These are phyloP conservation scores for Trididemnum clinides DNA, from an alignment of 23 tunicate genomes.

Conservation along the genomic window DNA sequence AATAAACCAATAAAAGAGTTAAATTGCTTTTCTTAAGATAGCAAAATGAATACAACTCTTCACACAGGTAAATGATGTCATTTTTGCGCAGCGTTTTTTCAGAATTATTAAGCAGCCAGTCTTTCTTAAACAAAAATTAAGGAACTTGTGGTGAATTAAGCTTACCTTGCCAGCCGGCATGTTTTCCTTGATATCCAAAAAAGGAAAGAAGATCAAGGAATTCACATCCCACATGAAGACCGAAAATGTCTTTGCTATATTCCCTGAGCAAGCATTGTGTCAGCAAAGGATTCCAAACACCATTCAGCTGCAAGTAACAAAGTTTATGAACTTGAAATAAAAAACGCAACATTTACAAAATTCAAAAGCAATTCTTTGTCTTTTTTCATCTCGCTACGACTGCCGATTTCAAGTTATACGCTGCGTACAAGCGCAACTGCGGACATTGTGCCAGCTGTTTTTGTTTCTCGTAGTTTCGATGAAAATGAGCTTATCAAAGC, in stretches of 20 bases:
- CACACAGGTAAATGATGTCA: no score
- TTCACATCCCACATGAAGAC: constrained; percentile 66
- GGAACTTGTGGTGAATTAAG: no score
- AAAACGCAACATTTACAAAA: neutral
- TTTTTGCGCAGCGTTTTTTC: no score
- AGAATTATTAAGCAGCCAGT: no score
- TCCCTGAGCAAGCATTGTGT: constrained; percentile 62
- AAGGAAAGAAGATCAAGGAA: constrained; percentile 56
- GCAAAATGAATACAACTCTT: no score
- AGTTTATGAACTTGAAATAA: no score
- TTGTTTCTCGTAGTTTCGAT: no score
- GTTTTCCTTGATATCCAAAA: constrained; percentile 63
- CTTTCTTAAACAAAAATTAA: no score
- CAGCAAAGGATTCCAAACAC: constrained; percentile 74
- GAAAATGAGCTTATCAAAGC: no score
- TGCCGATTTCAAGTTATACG: no score
- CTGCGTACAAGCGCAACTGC: neutral
- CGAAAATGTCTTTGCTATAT: constrained; percentile 46
- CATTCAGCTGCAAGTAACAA: neutral
- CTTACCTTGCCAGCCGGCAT: constrained; percentile 88
- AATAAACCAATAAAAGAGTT: no score
- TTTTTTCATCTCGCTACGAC: neutral
- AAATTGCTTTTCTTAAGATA: no score
- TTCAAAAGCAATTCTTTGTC: neutral
- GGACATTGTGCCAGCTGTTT: neutral